Evolutionary conservation across 2,888 invertebrate species (phyloP), one percentile per base, ranked within the genome.

Genomic region (Hirtodrosophila alboralis): DNA sequence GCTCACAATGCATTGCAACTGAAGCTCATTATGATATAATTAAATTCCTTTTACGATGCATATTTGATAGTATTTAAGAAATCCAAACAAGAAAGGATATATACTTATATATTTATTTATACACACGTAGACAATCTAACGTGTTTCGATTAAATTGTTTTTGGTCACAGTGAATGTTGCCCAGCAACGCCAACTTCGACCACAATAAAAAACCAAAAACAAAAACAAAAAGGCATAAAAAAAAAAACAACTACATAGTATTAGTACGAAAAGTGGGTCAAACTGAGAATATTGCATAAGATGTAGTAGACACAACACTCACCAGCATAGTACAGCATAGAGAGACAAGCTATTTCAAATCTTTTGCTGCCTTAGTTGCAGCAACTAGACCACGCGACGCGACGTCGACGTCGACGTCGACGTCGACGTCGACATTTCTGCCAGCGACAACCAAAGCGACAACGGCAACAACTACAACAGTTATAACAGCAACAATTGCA

Each of bases 201-300:
- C 76, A 67, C 77, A 69, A 61, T 61, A 84, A 84, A 70, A 64
- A 74, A 41, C 43, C n/a, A n/a, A n/a, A n/a, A n/a, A n/a, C n/a
- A n/a, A n/a, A n/a, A n/a, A n/a, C n/a, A n/a, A n/a, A n/a, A n/a
- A n/a, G n/a, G n/a, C n/a, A n/a, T n/a, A n/a, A n/a, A n/a, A n/a
- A 45, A 33, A 74, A 76, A 60, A 64, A 52, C 66, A 43, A 56
- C 67, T 60, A n/a, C n/a, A n/a, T n/a, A n/a, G n/a, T n/a, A n/a
- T n/a, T n/a, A 68, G 47, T 44, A 56, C 52, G 38, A 68, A 84
- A 81, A 81, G 84, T 81, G 56, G 86, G 81, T 84, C 81, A 81
- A 80, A 75, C 81, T 65, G 81, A 86, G 86, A 84, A 86, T 81
- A 84, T 81, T 80, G 79, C 79, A 80, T 80, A 80, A 80, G 75